These are phyloP conservation scores for Syrista parreyssii DNA, from an alignment of 2,888 invertebrate genomes.

Conservation along the genomic window DNA sequence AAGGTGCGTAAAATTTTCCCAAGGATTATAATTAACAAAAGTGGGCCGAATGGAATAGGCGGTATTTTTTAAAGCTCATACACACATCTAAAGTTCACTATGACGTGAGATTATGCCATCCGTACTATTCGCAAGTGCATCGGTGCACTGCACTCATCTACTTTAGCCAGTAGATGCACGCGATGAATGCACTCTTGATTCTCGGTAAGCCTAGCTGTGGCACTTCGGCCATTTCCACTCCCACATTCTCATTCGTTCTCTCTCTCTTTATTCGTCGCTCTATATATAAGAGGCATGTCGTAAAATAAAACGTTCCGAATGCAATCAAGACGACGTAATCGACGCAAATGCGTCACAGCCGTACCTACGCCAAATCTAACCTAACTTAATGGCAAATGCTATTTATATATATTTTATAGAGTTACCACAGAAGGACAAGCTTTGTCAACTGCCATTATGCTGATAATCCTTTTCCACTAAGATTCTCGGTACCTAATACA, in stretches of 20 bases:
- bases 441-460: neutral
- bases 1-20: conserved; percentile 17
- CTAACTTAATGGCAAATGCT: neutral
- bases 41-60: neutral
- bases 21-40: conserved; percentile 32
- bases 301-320: neutral
- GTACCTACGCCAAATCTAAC: neutral
- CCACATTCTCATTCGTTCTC: neutral
- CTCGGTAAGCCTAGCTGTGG: neutral
- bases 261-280: neutral
- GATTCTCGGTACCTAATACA: neutral
- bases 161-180: neutral
- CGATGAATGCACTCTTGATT: neutral
- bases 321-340: neutral
- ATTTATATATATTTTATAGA: neutral
- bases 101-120: neutral
- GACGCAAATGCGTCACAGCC: neutral
- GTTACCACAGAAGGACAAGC: neutral
- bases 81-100: neutral
- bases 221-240: neutral
- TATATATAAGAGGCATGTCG: neutral
- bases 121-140: neutral
- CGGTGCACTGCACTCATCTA: neutral
- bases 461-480: neutral
- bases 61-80: neutral